Percentiles rank a stretch among this genome's conserved stretches.
Conservation (phyloP, 2,113 vertebrate species). For the Gallinago jamesoni region DNA sequence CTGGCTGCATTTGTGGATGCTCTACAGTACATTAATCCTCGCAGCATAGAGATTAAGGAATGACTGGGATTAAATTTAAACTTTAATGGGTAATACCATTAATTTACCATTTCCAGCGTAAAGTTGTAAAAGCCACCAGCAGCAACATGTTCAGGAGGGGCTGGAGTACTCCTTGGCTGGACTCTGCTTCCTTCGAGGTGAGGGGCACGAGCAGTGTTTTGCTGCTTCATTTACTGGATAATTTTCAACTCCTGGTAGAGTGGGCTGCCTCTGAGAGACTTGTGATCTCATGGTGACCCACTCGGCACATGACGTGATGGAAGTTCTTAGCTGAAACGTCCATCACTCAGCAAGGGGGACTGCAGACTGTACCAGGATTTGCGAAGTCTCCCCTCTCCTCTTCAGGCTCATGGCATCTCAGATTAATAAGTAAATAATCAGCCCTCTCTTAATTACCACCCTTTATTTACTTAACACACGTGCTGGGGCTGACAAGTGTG, state of each 20-base stretch:
- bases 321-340: neutral
- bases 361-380: neutral
- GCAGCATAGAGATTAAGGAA: neutral
- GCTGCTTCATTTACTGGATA: neutral
- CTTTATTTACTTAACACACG: neutral
- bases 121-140: neutral
- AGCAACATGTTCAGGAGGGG: neutral
- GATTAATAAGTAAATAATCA: neutral
- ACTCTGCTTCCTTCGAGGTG: neutral
- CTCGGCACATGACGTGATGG: neutral
- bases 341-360: neutral
- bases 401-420: neutral
- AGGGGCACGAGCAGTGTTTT: neutral
- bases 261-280: neutral
- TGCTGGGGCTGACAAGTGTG: neutral
- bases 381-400: neutral
- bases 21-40: neutral
- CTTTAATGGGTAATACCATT: neutral
- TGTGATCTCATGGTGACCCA: neutral
- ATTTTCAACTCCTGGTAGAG: neutral
- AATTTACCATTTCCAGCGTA: neutral
- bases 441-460: neutral
- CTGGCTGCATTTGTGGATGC: neutral
- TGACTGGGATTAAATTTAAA: neutral
- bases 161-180: neutral